Base-by-base conservation (phyloP, 2,797 vertebrate species). In the Dendrocincla fuliginosa region DNA sequence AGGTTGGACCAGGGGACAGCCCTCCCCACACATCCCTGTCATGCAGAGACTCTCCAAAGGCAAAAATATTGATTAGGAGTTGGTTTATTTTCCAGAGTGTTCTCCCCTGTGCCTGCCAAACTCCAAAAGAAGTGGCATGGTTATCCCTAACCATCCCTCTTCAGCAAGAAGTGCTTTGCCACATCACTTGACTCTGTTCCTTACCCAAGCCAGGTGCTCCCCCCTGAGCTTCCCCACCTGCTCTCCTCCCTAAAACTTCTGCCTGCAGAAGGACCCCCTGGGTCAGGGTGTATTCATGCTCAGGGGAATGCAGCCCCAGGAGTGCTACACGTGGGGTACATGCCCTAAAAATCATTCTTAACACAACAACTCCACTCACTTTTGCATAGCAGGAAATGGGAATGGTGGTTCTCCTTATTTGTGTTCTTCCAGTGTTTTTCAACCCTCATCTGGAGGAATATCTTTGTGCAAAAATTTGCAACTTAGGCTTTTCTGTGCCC, bases 381-480 rank as follows among this genome's bases (percentile, higher is more conserved):
- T 75, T 27, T 30, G 35, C 67, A 59, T 69, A 83, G 79, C 32
- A 49, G 75, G 87, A 53, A 17, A n/a, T 0, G 17, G 47, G 42
- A 69, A 81, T 61, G 22, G 69, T 2, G 2, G 30, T 20, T 65
- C 69, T 79, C 63, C 67, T 70, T 41, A 8, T 35, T 74, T 23
- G 5, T 61, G 56, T 42, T n/a, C 23, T 78, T 27, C n/a, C 42
- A 35, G 5, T 27, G 55, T 41, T 79, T 92, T 61, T 47, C 74
- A 95, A 14, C 39, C 41, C 41, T 60, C 56, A 87, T 28, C 22
- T 81, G 37, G 35, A 85, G 20, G 19, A 86, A 39, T 49, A 86
- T 23, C 61, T 85, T 30, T 47, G n/a, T 35, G 37, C 49, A 96
- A 94, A 86, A 91, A 79, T 88, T 16, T 60, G 87, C 90, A 95